Conservation (phyloP, 2,888 invertebrate species). For the Cryptosula pallasiana region DNA sequence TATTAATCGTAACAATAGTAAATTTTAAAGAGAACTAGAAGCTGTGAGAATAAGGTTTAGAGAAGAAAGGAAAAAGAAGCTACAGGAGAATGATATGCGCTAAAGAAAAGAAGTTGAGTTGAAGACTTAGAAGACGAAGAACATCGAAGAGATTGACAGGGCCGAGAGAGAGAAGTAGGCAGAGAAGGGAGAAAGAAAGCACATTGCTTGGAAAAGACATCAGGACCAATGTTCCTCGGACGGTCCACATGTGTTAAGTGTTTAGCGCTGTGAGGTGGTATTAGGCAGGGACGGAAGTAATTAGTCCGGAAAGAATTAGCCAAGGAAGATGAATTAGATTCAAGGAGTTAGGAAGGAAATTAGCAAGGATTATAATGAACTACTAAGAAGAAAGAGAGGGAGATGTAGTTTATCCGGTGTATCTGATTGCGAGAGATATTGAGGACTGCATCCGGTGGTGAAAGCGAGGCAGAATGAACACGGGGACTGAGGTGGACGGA, state of each 20-base stretch:
- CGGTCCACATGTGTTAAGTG: no score
- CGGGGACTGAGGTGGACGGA: not conserved
- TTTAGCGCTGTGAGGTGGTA: no score
- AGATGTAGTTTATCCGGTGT: no score
- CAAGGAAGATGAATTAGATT: not conserved
- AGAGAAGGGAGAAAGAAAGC: no score
- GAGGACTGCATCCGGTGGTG: not conserved
- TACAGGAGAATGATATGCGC: not conserved
- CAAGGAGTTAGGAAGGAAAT: not conserved
- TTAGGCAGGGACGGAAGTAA: not conserved
- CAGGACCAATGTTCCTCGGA: no score
- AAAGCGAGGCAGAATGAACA: not conserved
- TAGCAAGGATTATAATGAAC: not conserved
- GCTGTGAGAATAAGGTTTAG: not conserved
- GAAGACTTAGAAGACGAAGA: not conserved
- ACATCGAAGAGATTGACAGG: not conserved
- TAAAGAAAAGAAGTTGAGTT: not conserved
- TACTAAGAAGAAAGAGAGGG: no score
- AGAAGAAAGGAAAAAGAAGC: not conserved
- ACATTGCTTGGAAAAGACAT: no score
- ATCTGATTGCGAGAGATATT: no score
- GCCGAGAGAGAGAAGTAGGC: not conserved
- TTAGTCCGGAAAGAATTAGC: not conserved
- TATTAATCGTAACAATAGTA: not conserved
- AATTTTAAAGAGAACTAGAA: constrained; percentile 5